Evolutionary conservation across 2,113 vertebrate species (phyloP).

Genomic region (Galbula dea): DNA sequence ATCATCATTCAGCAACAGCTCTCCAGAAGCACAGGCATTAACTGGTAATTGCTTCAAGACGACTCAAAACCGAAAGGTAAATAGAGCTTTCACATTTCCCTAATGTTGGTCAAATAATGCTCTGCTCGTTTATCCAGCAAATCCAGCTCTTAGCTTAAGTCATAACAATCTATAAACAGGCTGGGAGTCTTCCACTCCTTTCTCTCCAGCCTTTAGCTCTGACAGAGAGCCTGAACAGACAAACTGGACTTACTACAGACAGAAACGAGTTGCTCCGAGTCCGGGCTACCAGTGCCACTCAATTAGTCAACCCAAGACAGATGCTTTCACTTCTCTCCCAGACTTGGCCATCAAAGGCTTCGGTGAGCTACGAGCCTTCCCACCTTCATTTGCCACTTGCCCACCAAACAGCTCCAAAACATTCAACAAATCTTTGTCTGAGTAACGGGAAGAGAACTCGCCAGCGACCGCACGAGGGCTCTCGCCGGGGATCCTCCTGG

Average conservation of each 20-base stretch:
- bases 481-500: background rate
- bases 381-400: background rate
- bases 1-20: background rate
- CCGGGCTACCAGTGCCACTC: background rate
- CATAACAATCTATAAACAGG: background rate
- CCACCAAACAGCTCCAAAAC: slow-evolving; percentile 17
- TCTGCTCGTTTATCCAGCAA: background rate
- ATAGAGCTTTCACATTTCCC: background rate
- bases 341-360: background rate
- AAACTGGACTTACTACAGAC: background rate
- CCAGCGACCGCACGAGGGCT: background rate
- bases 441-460: background rate
- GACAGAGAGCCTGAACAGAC: background rate
- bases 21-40: background rate
- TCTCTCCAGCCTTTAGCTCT: background rate
- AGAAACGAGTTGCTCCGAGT: accelerated
- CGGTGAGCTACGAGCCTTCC: background rate
- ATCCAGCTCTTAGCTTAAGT: background rate
- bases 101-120: background rate
- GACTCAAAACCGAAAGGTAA: background rate
- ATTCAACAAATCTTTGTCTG: background rate
- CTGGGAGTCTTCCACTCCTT: background rate
- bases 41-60: background rate
- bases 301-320: background rate
- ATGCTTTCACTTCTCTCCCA: background rate